Percentiles rank a stretch among this genome's conserved stretches.
phyloP scores from a whole-genome alignment of 2,797 vertebrate genomes.

The Poecilia gillii region DNA sequence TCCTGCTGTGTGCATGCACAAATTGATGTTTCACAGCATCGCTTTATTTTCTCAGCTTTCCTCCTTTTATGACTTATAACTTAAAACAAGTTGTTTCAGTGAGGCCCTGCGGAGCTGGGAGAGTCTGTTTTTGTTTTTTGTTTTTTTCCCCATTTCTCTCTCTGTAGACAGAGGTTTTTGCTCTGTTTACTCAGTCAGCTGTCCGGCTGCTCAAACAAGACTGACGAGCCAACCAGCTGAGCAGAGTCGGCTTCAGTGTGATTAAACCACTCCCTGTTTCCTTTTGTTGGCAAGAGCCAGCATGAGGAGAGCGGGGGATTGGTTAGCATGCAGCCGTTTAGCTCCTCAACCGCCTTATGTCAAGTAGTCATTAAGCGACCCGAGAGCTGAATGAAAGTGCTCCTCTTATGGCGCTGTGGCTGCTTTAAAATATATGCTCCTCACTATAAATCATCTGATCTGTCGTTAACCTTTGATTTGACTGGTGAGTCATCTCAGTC shows the following conservation, averaged over 20 bases:
- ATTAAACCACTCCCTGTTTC: conserved; percentile 44
- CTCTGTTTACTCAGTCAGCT: conserved; percentile 55
- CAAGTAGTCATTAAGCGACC: conserved; percentile 9
- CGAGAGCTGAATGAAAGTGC: not conserved
- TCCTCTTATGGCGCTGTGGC: not conserved
- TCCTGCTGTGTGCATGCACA: not conserved
- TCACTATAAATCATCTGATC: not conserved
- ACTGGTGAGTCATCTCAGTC: not conserved
- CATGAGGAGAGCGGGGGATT: conserved; percentile 15
- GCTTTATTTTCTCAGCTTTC: not conserved
- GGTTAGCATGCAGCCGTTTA: not conserved
- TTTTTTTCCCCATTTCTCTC: not conserved
- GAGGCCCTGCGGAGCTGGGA: conserved; percentile 12
- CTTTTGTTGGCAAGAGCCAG: conserved; percentile 30
- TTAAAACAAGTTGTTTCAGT: conserved; percentile 13
- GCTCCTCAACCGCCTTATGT: conserved; percentile 6
- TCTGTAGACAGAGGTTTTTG: not conserved
- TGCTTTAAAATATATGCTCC: not conserved
- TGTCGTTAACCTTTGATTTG: conserved; percentile 11
- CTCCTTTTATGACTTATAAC: conserved; percentile 1
- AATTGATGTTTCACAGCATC: conserved; percentile 7
- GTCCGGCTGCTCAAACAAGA: conserved; percentile 52
- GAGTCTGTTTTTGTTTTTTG: not conserved
- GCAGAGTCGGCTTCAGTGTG: conserved; percentile 13
- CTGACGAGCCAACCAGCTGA: conserved; percentile 36